Evolutionary conservation across 1,140 invertebrate species (phyloP).

Genomic region (Psix sp.): DNA sequence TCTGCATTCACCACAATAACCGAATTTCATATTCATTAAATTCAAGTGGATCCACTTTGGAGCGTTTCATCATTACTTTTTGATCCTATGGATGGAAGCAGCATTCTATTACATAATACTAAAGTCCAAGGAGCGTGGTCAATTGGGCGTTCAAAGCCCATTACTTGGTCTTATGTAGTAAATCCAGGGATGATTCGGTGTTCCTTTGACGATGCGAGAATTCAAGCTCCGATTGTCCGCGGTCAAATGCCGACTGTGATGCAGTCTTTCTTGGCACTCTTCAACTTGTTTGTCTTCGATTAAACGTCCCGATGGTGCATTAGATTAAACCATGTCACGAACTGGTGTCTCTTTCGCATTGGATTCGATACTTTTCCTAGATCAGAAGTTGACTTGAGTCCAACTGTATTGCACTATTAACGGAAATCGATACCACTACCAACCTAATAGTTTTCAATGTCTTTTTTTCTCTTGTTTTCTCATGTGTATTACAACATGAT

Average conservation of each 20-base stretch:
- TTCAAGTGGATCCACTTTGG: conserved; percentile 22
- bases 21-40: conserved; percentile 32
- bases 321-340: conserved; percentile 44
- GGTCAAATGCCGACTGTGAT: conserved; percentile 30
- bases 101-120: conserved; percentile 20
- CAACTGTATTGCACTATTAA: conserved; percentile 8
- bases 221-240: conserved; percentile 26
- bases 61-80: conserved; percentile 37
- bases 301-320: conserved; percentile 25
- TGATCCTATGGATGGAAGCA: conserved; percentile 26
- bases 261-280: conserved; percentile 37
- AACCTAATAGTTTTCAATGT: conserved; percentile 1
- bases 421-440: conserved; percentile 7
- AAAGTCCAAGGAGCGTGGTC: conserved; percentile 7
- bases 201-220: conserved; percentile 29
- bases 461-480: too few species aligned
- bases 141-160: conserved; percentile 31
- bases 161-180: conserved; percentile 29
- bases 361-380: conserved; percentile 26
- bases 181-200: conserved; percentile 31
- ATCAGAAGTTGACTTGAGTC: conserved; percentile 36
- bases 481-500: too few species aligned
- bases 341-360: conserved; percentile 17
- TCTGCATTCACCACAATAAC: conserved; percentile 15
- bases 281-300: conserved; percentile 36